Percentiles rank a stretch among this genome's conserved stretches.
Conservation (phyloP, 2,113 vertebrate genomes). For the Nyctibius bracteatus region DNA sequence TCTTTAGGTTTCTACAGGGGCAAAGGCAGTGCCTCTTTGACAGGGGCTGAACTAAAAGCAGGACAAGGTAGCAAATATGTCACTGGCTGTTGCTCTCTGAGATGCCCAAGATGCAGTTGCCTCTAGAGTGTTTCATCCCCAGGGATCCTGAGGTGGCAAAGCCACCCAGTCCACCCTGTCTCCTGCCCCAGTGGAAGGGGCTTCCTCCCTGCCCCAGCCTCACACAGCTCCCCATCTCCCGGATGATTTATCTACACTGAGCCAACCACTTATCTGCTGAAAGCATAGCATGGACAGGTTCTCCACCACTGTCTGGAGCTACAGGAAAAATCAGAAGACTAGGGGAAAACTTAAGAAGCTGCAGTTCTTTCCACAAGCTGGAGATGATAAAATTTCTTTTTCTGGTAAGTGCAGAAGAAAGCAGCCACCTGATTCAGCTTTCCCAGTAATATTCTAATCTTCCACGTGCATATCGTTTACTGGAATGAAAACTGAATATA, state of each 20-base stretch:
- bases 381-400: neutral
- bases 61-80: neutral
- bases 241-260: neutral
- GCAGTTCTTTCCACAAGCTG: neutral
- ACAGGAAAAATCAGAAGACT: neutral
- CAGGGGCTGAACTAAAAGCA: neutral
- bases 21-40: neutral
- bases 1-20: neutral
- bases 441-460: neutral
- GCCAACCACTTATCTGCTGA: neutral
- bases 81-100: rapidly evolving
- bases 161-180: rapidly evolving
- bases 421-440: neutral
- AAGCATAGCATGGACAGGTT: neutral
- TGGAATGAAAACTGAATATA: neutral
- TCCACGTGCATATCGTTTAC: neutral
- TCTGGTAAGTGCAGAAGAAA: neutral
- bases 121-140: neutral
- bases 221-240: neutral
- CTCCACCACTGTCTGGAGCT: neutral
- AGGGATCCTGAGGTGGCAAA: rapidly evolving
- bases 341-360: neutral
- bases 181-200: neutral
- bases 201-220: neutral
- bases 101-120: neutral